phyloP scores from a whole-genome alignment of 2,888 invertebrate genomes.

The Branchellion lobata region DNA sequence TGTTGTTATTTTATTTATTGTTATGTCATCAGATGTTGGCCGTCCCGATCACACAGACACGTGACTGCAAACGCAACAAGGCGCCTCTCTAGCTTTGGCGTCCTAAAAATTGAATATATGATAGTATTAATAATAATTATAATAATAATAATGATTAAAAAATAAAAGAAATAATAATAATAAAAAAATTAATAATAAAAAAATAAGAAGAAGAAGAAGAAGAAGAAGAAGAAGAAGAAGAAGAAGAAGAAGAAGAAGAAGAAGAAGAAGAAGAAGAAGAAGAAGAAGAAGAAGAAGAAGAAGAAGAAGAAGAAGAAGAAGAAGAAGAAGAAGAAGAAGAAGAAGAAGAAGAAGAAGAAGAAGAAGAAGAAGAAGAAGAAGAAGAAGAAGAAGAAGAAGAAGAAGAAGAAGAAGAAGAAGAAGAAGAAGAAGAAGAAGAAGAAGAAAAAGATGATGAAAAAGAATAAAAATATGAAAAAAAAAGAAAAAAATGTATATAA shows the following conservation, averaged over 20 bases:
- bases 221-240: neutral
- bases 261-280: conserved; percentile 30
- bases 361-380: conserved; percentile 39
- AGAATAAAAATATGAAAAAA: neutral
- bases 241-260: conserved; percentile 7
- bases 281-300: conserved; percentile 35
- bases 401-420: conserved; percentile 30
- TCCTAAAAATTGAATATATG: too few relatives aligned
- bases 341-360: conserved; percentile 39
- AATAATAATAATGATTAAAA: neutral
- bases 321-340: conserved; percentile 38
- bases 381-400: conserved; percentile 38
- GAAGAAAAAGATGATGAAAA: conserved; percentile 11
- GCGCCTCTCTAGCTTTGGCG: too few relatives aligned
- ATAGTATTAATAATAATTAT: neutral
- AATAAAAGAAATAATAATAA: too few relatives aligned
- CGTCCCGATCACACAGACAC: too few relatives aligned
- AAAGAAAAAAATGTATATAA: too few relatives aligned
- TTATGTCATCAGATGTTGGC: too few relatives aligned
- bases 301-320: conserved; percentile 38
- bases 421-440: neutral
- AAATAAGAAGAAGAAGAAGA: neutral
- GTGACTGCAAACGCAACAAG: too few relatives aligned
- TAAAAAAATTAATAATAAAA: conserved; percentile 33
- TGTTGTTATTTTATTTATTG: too few relatives aligned